Evolutionary conservation across 2,797 vertebrate species (phyloP).

Genomic region (Austrolebias charrua): DNA sequence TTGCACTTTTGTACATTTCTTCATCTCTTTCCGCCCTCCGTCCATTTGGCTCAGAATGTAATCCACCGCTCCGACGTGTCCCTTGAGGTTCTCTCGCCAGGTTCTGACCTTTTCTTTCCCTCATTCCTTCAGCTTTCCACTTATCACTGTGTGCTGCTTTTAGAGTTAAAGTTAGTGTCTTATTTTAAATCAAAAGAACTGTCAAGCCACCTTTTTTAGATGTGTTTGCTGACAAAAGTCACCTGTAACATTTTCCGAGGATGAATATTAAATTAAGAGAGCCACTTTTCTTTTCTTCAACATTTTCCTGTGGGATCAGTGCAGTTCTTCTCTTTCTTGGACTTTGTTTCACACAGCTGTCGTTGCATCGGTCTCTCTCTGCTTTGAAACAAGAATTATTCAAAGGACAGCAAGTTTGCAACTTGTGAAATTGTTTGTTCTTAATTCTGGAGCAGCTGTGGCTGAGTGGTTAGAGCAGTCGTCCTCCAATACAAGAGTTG

Average conservation of each 20-base stretch:
- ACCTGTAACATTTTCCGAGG: not conserved
- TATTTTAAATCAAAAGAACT: slow-evolving; percentile 9
- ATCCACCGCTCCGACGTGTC: slow-evolving; percentile 3
- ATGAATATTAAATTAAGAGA: slow-evolving; percentile 19
- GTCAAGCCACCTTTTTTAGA: not conserved
- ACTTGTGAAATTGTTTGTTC: not conserved
- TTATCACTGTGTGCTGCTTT: not conserved
- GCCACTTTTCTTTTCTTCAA: not conserved
- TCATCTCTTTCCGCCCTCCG: slow-evolving; percentile 5
- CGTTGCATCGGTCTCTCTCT: not conserved
- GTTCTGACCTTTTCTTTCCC: slow-evolving; percentile 1
- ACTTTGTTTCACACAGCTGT: not conserved
- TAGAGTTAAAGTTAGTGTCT: slow-evolving; percentile 11
- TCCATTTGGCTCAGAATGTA: slow-evolving; percentile 15
- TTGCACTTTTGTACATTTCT: slow-evolving; percentile 21
- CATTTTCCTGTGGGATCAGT: too few species aligned
- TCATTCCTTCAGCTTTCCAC: not conserved
- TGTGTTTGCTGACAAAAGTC: slow-evolving; percentile 24
- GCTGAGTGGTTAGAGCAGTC: too few species aligned
- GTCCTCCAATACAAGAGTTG: too few species aligned
- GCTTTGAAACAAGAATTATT: not conserved
- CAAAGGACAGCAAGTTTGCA: slow-evolving; percentile 1
- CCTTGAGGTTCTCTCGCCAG: slow-evolving; percentile 11
- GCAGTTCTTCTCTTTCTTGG: too few species aligned
- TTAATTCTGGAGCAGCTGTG: not conserved